phyloP scores from a whole-genome alignment of 2,113 vertebrate genomes.

The Lynx canadensis region DNA sequence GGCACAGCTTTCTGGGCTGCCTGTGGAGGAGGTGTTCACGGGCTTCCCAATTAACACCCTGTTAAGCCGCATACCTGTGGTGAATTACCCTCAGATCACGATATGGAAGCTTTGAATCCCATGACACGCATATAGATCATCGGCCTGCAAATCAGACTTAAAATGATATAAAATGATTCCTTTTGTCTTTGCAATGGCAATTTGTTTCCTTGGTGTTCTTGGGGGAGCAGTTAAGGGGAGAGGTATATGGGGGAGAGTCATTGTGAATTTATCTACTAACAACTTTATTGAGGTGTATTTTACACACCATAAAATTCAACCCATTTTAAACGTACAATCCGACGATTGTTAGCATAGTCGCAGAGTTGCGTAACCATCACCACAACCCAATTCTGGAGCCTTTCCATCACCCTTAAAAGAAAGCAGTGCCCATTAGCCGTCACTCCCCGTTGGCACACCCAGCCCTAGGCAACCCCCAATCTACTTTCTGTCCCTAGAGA shows the following conservation, averaged over 20 bases:
- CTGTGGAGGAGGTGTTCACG: slow-evolving; percentile 80
- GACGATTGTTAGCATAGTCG: slow-evolving; percentile 19
- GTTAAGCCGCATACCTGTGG: slow-evolving; percentile 82
- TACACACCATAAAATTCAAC: slow-evolving; percentile 45
- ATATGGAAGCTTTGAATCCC: slow-evolving; percentile 65
- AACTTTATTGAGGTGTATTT: slow-evolving; percentile 23
- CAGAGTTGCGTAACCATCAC: slow-evolving; percentile 37
- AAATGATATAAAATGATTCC: slow-evolving; percentile 54
- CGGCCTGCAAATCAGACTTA: slow-evolving; percentile 51
- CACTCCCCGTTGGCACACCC: background rate
- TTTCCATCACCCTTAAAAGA: slow-evolving; percentile 25
- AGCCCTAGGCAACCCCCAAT: background rate
- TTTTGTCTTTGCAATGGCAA: slow-evolving; percentile 40
- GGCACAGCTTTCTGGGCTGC: slow-evolving; percentile 72
- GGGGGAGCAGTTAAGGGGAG: background rate
- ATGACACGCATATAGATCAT: slow-evolving; percentile 42
- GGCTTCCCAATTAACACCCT: slow-evolving; percentile 83
- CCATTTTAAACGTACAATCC: slow-evolving; percentile 38
- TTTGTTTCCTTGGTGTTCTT: slow-evolving; percentile 38
- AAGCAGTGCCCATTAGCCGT: background rate
- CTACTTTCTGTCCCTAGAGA: background rate
- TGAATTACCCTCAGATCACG: slow-evolving; percentile 81
- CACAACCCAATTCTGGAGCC: slow-evolving; percentile 45
- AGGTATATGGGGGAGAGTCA: background rate
- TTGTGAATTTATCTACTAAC: slow-evolving; percentile 32